phyloP scores from a whole-genome alignment of 2,797 vertebrate species.

The Garrulus glandarius region DNA sequence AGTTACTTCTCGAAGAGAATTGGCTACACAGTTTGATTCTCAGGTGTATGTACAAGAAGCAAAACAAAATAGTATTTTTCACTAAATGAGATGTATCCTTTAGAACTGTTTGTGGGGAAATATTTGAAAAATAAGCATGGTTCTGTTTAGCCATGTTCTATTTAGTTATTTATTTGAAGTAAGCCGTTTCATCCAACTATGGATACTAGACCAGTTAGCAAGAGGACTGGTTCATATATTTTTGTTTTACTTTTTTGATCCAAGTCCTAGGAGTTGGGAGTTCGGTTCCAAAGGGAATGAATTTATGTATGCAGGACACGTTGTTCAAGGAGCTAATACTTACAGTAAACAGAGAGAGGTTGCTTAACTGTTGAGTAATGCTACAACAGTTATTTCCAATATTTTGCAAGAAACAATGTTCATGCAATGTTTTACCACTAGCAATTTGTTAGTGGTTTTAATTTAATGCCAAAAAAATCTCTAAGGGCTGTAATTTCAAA shows the following conservation, averaged over 20 bases:
- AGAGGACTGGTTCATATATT: neutral
- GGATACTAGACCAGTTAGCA: neutral
- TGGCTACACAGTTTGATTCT: neutral
- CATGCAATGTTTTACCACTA: slow-evolving; percentile 64
- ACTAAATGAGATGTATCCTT: neutral
- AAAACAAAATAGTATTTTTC: neutral
- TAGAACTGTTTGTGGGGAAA: neutral
- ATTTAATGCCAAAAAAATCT: slow-evolving; percentile 57
- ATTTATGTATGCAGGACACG: slow-evolving; percentile 61
- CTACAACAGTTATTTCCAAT: slow-evolving; percentile 63
- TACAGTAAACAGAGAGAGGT: slow-evolving; percentile 56
- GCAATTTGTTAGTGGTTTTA: slow-evolving; percentile 69
- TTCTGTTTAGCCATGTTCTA: neutral
- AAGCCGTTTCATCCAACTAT: slow-evolving; percentile 18
- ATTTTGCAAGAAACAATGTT: slow-evolving; percentile 74
- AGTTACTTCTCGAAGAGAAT: neutral
- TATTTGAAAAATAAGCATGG: neutral
- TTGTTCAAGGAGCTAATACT: slow-evolving; percentile 52
- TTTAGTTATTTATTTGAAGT: neutral
- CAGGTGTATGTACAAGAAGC: neutral
- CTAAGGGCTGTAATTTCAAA: slow-evolving; percentile 52
- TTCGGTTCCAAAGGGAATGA: slow-evolving; percentile 29
- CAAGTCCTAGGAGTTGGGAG: slow-evolving; percentile 49
- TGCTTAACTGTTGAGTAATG: slow-evolving; percentile 64
- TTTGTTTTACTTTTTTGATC: slow-evolving; percentile 38